Evolutionary conservation across 2,113 vertebrate genomes (phyloP).

Genomic region (Centropus unirufus): DNA sequence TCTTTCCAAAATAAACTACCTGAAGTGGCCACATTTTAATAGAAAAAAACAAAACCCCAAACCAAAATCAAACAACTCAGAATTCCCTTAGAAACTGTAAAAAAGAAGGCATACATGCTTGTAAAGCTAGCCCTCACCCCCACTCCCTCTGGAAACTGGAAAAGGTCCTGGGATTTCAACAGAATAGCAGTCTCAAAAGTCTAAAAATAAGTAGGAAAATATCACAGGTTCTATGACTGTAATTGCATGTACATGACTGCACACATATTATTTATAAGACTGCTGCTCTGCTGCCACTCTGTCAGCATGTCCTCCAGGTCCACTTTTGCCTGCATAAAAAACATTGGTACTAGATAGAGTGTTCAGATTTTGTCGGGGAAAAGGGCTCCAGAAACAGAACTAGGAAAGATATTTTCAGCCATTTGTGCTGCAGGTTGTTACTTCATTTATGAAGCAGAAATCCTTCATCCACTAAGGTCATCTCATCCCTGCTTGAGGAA

Average conservation of each 20-base stretch:
- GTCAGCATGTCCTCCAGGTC: neutral
- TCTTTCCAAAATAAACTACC: neutral
- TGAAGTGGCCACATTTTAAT: neutral
- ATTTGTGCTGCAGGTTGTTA: neutral
- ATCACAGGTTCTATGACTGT: neutral
- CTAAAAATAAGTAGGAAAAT: neutral
- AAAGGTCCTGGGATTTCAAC: neutral
- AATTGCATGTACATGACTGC: neutral
- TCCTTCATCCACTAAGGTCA: rapidly evolving
- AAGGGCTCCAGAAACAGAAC: neutral
- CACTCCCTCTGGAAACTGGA: rapidly evolving
- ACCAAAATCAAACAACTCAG: too few relatives aligned
- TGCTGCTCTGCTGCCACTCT: neutral
- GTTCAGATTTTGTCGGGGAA: neutral
- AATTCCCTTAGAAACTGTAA: neutral
- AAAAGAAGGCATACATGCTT: rapidly evolving
- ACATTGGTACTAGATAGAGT: neutral
- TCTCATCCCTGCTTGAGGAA: neutral
- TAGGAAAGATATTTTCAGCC: neutral
- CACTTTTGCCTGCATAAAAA: neutral
- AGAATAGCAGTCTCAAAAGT: neutral
- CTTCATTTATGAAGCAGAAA: neutral
- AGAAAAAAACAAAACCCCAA: too few relatives aligned
- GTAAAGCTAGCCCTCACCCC: neutral
- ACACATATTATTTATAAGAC: neutral